Evolutionary conservation across 2,797 vertebrate species (phyloP), one percentile per base, ranked within the genome.

Genomic region (Scolopax rusticola): DNA sequence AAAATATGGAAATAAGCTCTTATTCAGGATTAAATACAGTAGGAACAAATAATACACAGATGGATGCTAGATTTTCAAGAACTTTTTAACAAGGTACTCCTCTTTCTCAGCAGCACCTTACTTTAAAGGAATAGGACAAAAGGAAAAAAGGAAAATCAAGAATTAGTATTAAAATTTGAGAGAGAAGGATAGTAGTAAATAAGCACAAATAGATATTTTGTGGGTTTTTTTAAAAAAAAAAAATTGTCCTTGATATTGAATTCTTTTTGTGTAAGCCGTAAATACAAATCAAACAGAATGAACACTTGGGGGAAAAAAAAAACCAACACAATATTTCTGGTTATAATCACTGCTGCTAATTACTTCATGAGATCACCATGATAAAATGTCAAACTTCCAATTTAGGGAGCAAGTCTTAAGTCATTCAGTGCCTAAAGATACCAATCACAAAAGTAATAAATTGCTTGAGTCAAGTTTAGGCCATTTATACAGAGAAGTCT

Each of bases 11-110:
- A 89, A 68, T 50, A 83, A 96, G 57, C 68, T 54, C 75, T 64
- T 95, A 89, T 73, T 87, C 48, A 60, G 67, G 25, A 89, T 82
- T 87, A 95, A 83, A 90, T 67, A 73, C 57, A 86, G 83, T 16
- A 91, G n/a, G 71, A 79, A 74, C 28, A 75, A 5, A 1, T 41
- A 90, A 92, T 23, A 53, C 68, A 40, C 77, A 89, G 77, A 93
- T 0, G 51, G 73, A 84, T 78, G 75, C 50, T 81, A 77, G 89
- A 80, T 89, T 86, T 89, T 40, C 68, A 48, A 69, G 30, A 89
- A 88, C 68, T 79, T 93, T 87, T 73, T 65, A 93, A 79, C 41
- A 77, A 9, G 8, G 32, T 63, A 8, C 24, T 91, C 27, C 40
- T 91, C 64, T 88, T 38, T 47, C 74, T 56, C 28, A 71, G n/a